Evolutionary conservation across 2,888 invertebrate species (phyloP).

Genomic region (Orthonychiurus folsomi): DNA sequence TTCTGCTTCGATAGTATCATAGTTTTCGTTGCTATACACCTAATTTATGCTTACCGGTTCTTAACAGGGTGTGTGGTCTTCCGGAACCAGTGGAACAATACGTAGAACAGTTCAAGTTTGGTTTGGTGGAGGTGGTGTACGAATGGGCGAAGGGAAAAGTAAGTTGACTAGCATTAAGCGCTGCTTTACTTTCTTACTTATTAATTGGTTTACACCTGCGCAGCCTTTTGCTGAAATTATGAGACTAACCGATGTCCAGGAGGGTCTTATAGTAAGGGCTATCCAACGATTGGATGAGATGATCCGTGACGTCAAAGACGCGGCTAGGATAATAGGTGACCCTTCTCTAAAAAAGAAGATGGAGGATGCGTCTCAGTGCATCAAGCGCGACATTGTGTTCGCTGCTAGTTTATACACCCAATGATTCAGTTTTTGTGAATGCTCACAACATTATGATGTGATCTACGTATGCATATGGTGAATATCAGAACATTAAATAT

Average conservation of each 20-base stretch:
- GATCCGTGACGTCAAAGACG: slow-evolving; percentile 79
- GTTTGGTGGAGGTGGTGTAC: slow-evolving; percentile 85
- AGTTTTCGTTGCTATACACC: too few species aligned
- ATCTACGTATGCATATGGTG: too few species aligned
- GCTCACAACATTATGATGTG: too few species aligned
- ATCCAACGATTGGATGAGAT: slow-evolving; percentile 94
- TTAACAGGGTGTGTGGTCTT: slow-evolving; percentile 54
- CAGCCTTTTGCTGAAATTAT: slow-evolving; percentile 89
- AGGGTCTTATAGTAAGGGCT: slow-evolving; percentile 93
- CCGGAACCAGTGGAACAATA: slow-evolving; percentile 47
- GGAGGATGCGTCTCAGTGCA: slow-evolving; percentile 84
- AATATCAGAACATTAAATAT: too few species aligned
- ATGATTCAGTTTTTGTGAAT: too few species aligned
- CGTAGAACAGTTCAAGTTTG: slow-evolving; percentile 69
- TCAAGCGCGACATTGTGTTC: slow-evolving; percentile 96
- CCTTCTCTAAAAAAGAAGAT: slow-evolving; percentile 84
- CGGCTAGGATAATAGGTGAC: slow-evolving; percentile 87
- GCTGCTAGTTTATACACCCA: slow-evolving; percentile 88
- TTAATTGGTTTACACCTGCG: too few species aligned
- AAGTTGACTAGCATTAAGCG: slow-evolving; percentile 40
- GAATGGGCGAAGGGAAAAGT: slow-evolving; percentile 90
- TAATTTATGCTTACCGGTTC: too few species aligned
- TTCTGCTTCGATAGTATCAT: too few species aligned
- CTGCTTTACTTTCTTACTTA: not conserved
- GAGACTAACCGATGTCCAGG: slow-evolving; percentile 85